Base-by-base conservation (phyloP, 2,888 invertebrate species). In the Ophion obscuratus region DNA sequence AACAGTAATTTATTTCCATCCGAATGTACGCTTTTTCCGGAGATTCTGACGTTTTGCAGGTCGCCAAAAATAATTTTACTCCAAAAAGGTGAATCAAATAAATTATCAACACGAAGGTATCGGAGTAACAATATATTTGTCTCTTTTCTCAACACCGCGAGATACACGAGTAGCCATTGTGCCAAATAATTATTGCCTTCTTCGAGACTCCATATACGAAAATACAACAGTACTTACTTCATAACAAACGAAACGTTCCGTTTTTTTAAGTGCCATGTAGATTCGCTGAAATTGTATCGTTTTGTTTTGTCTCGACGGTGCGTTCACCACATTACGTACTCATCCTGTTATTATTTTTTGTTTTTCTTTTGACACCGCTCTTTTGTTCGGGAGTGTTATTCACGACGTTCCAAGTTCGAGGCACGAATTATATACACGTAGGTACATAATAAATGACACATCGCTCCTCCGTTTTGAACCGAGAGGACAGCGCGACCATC, bases 1-100 rank as follows among this genome's bases (percentile, higher is more conserved):
- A 83, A 61, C 67, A 62, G 68, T 78, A 64, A 83, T 74, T 83
- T 83, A 78, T 78, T 78, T 78, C 59, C 17, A 36, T 31, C 68
- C 71, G 73, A 64, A 78, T 83, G 78, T 78, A 78, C 44, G 40
- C 40, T 53, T 31, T 78, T 67, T 27, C 61, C 67, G 66, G 59
- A 47, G 47, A 64, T 62, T 66, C 44, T 62, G 14, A 66, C 59
- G 64, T 61, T 27, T 40, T 73, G 71, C 24, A 36, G 64, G 4
- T 24, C 62, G 62, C 24, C 27, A 62, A 57, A 57, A 27, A 20
- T 47, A 62, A 78, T 53, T 17, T 64, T 14, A 64, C 64, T 36
- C n/a, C 14, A 66, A 66, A 36, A 66, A 64, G 4, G 6, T 40
- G 3, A 47, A 24, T 3, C 44, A 20, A 17, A 70, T 2, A 10